Percentiles rank a stretch among this genome's conserved stretches.
Conservation (phyloP, 2,113 vertebrate species). For the Irena cyanogastra region DNA sequence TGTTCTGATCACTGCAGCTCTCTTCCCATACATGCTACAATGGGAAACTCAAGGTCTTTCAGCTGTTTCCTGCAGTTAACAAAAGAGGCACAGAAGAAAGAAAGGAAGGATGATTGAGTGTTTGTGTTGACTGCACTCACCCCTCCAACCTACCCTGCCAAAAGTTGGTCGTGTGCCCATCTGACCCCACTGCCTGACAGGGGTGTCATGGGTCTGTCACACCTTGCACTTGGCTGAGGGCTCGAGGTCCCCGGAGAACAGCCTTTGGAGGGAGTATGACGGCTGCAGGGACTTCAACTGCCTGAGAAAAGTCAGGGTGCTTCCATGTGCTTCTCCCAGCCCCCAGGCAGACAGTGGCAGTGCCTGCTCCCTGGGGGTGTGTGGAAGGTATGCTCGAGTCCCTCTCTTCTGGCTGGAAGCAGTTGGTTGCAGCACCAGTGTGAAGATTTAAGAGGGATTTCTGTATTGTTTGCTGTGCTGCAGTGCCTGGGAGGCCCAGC, state of each 20-base stretch:
- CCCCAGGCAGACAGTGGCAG: neutral
- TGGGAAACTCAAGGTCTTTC: conserved; percentile 65
- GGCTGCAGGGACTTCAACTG: neutral
- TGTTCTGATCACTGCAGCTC: conserved; percentile 77
- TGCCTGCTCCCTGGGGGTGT: neutral
- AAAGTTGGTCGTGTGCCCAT: neutral
- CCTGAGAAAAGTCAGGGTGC: neutral
- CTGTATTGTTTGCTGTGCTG: neutral
- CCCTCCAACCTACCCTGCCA: neutral
- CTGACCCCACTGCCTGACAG: neutral
- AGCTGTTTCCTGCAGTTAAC: conserved; percentile 67
- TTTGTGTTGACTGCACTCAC: conserved; percentile 64
- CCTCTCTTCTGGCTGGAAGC: neutral
- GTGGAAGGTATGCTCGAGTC: neutral
- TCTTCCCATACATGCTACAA: conserved; percentile 42
- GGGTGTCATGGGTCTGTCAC: neutral
- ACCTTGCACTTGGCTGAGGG: neutral
- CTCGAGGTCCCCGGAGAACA: fast-evolving
- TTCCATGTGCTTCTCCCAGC: neutral
- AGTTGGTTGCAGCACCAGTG: neutral
- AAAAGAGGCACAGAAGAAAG: conserved; percentile 58
- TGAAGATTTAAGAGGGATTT: neutral
- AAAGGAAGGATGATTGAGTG: conserved; percentile 60
- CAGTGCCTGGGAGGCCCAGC: neutral
- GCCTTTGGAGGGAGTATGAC: neutral